A percentile compares a stretch with the other conserved stretches of the same genome.
Conservation (phyloP, 1,140 invertebrate genomes). For the Drosophila takahashii region DNA sequence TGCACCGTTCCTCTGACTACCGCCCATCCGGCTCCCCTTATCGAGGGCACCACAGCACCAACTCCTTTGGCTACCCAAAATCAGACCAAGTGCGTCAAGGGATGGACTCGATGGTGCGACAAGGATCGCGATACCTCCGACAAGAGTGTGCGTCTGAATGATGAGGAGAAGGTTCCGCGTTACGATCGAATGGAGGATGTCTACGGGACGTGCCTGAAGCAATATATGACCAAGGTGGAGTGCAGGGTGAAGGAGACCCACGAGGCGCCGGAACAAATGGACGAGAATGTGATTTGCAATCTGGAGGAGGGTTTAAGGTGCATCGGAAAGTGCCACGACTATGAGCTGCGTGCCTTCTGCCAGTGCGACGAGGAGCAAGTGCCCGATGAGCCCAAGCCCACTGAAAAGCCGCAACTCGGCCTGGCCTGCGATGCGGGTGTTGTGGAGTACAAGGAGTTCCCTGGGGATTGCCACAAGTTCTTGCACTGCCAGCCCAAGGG, state of each 20-base stretch:
- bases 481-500: constrained; percentile 86
- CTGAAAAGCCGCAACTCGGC: constrained; percentile 59
- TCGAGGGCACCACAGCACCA: constrained; percentile 50
- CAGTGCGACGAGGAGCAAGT: constrained; percentile 85
- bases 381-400: constrained; percentile 31
- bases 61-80: constrained; percentile 52
- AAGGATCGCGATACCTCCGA: constrained; percentile 85
- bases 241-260: constrained; percentile 89
- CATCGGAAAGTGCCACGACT: constrained; percentile 87
- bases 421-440: constrained; percentile 57
- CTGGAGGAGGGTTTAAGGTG: constrained; percentile 90
- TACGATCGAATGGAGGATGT: constrained; percentile 74
- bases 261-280: constrained; percentile 88
- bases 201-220: constrained; percentile 66
- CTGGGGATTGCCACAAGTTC: constrained; percentile 87
- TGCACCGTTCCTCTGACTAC: constrained; percentile 84
- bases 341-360: constrained; percentile 90
- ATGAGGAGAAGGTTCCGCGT: constrained; percentile 76
- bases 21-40: constrained; percentile 2
- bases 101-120: constrained; percentile 92
- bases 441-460: constrained; percentile 84
- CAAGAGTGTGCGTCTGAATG: constrained; percentile 74
- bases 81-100: constrained; percentile 86
- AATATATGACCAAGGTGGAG: constrained; percentile 89
- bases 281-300: constrained; percentile 90